Conservation (phyloP, 1,140 invertebrate genomes). For the Eciton burchellii region DNA sequence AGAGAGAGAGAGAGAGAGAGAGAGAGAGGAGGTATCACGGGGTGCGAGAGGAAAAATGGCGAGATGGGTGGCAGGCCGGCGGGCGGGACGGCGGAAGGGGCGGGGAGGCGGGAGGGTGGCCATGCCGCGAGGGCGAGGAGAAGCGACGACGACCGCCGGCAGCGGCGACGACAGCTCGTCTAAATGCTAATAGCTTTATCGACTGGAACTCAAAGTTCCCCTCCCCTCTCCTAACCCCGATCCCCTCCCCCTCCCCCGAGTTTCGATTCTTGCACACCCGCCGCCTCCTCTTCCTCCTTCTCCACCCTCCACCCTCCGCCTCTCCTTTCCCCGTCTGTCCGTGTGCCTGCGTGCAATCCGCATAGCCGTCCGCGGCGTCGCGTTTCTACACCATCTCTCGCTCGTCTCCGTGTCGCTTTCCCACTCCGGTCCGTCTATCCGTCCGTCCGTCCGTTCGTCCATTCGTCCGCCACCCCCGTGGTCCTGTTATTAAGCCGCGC, state of each 20-base stretch:
- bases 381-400: slow-evolving; percentile 60
- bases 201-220: slow-evolving; percentile 80
- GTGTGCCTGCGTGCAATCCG: slow-evolving; percentile 53
- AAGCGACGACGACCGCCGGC: slow-evolving; percentile 34
- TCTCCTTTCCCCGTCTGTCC: background rate
- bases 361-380: slow-evolving; percentile 66
- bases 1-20: background rate
- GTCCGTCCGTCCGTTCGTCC: background rate
- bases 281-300: background rate
- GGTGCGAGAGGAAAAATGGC: slow-evolving; percentile 43
- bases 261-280: slow-evolving; percentile 77
- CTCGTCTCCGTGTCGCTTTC: background rate
- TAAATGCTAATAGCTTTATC: slow-evolving; percentile 86
- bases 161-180: slow-evolving; percentile 83
- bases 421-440: background rate
- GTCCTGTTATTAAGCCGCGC: slow-evolving; percentile 55
- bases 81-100: background rate
- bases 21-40: slow-evolving; percentile 34
- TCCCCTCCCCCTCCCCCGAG: slow-evolving; percentile 40
- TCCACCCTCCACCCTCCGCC: slow-evolving; percentile 1
- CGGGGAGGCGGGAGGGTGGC: no score
- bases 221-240: slow-evolving; percentile 55
- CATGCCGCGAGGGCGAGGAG: slow-evolving; percentile 14
- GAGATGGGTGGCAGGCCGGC: background rate
- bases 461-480: background rate